A percentile compares a stretch with the other conserved stretches of the same genome.
Conservation (phyloP, 2,888 invertebrate species). For the Synanthedon myopaeformis region DNA sequence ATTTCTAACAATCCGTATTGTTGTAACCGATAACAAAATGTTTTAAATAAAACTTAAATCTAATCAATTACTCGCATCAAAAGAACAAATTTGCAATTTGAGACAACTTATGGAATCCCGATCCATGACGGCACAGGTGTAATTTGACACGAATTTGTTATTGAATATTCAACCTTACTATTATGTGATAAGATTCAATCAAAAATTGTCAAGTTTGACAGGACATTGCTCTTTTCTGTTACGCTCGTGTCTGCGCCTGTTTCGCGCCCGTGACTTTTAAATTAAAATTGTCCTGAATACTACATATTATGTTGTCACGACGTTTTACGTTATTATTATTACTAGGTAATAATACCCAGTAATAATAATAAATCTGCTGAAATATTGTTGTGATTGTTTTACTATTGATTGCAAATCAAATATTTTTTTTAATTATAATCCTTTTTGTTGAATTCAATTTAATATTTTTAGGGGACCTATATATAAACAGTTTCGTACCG, state of each 20-base stretch:
- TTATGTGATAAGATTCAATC: not conserved
- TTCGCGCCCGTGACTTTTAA: not conserved
- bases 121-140: slow-evolving; percentile 51
- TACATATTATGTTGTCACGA: not conserved
- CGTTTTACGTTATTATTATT: too few relatives aligned
- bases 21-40: too few relatives aligned
- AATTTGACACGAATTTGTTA: not conserved
- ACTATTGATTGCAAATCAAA: too few relatives aligned
- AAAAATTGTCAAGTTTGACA: slow-evolving; percentile 5
- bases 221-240: slow-evolving; percentile 41
- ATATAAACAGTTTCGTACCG: too few relatives aligned
- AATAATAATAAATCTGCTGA: too few relatives aligned
- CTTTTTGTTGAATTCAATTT: too few relatives aligned
- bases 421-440: too few relatives aligned
- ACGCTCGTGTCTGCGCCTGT: slow-evolving; percentile 23
- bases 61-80: slow-evolving; percentile 33
- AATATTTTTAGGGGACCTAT: too few relatives aligned
- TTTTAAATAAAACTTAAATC: not conserved
- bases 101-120: slow-evolving; percentile 39
- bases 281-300: not conserved
- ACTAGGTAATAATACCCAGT: too few relatives aligned
- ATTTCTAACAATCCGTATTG: too few relatives aligned
- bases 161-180: not conserved
- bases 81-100: slow-evolving; percentile 29
- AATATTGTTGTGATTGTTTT: too few relatives aligned